phyloP scores from a whole-genome alignment of 2,113 vertebrate genomes.

The Leptodactylus fuscus region DNA sequence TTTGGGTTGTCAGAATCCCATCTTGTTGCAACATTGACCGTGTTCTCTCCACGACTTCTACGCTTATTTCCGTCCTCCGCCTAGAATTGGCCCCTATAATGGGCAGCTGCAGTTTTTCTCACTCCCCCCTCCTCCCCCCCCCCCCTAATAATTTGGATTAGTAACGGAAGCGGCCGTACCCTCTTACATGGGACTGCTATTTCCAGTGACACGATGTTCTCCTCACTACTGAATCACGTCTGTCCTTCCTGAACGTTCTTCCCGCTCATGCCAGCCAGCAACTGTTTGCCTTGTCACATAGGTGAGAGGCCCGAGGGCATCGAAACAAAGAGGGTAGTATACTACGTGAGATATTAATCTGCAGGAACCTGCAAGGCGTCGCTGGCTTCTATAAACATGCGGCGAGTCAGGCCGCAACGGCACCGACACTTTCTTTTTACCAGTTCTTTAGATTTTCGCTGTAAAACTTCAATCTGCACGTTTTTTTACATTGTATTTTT shows the following conservation, averaged over 20 bases:
- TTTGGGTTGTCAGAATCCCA: too few species aligned
- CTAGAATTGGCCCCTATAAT: too few species aligned
- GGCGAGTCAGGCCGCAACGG: neutral
- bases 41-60: too few species aligned
- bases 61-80: too few species aligned
- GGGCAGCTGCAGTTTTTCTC: neutral
- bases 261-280: neutral
- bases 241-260: neutral
- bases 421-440: neutral
- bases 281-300: neutral
- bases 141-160: neutral
- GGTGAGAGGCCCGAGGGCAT: neutral
- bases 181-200: neutral
- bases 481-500: too few species aligned
- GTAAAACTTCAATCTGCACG: too few species aligned
- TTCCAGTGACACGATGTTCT: neutral
- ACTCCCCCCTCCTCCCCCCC: neutral
- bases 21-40: too few species aligned
- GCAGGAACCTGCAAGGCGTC: neutral
- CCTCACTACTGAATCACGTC: neutral
- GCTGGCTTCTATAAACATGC: neutral
- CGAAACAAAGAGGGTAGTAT: neutral
- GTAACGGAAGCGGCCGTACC: neutral
- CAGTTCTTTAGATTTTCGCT: too few species aligned
- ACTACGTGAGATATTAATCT: neutral